Base-by-base conservation (phyloP, 2,797 vertebrate species). In the Poecilia velifera region DNA sequence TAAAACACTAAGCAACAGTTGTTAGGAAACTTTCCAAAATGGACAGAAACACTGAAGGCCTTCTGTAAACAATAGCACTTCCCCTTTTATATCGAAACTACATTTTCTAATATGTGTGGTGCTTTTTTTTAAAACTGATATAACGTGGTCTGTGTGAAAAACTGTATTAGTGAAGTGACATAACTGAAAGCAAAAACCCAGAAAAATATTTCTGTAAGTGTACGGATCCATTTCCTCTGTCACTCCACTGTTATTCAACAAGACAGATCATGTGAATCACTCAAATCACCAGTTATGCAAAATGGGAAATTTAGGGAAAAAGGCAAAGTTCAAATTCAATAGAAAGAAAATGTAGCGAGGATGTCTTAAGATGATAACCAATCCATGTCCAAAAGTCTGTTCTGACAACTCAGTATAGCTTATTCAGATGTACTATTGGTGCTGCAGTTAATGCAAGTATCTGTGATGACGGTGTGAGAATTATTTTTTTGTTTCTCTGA, bases 381-480 rank as follows among this genome's bases (percentile, higher is more conserved):
- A 55, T 22, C 22, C 64, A 53, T 80, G 73, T 81, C 81, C 80
- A 85, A 78, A 45, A 76, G 55, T 36, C 62, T 14, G 59, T 45
- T 66, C 77, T 88, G 88, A 80, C 79, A 84, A 75, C 76, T 87
- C 68, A 81, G 75, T 7, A 7, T 41, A 83, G 71, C 80, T 70
- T 76, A 74, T 79, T 87, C 84, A 86, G 76, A 57, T 78, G 36
- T 86, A 73, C 86, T 74, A 25, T 68, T 79, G 86, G 84, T 78
- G 82, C 73, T 72, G 64, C 78, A 68, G 57, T 51, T 53, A 55
- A 68, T 74, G 64, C 70, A 49, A 51, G 80, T 80, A 75, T 78
- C 79, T 46, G 46, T 81, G 79, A 89, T 88, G 77, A 59, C 22
- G 78, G 70, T 6, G 78, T 77, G 68, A 72, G 43, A 45, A 45